A percentile compares a stretch with the other conserved stretches of the same genome.
Evolutionary conservation across 1,140 invertebrate species (phyloP).

Genomic region (Anoplophora glabripennis): DNA sequence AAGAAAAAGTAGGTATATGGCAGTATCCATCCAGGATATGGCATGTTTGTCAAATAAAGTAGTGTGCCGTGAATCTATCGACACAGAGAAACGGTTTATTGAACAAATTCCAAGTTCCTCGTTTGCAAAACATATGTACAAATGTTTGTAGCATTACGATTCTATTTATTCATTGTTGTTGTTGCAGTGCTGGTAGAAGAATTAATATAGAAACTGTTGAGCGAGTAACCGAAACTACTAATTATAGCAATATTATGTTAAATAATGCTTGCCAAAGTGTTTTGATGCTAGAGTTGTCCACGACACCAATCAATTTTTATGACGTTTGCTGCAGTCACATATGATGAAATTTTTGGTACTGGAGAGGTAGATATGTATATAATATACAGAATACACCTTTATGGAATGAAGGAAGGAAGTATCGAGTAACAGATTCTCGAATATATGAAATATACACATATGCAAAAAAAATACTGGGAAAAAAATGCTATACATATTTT

Average conservation of each 20-base stretch:
- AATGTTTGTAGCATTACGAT: neutral
- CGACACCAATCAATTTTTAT: neutral
- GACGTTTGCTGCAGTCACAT: neutral
- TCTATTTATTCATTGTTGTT: neutral
- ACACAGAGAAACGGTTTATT: no score
- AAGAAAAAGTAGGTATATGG: no score
- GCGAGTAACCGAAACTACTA: neutral
- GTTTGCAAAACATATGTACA: neutral
- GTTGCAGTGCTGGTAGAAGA: neutral
- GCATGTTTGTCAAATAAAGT: neutral
- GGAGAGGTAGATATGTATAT: neutral
- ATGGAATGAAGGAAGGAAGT: conserved; percentile 4
- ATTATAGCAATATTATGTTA: neutral
- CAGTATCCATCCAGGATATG: no score
- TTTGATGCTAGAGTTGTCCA: no score
- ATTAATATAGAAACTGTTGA: neutral
- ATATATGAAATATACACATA: neutral
- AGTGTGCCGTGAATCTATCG: neutral
- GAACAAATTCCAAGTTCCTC: neutral
- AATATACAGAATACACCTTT: neutral
- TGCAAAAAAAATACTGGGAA: neutral
- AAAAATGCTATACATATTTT: neutral
- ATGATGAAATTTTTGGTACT: neutral
- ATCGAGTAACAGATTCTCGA: conserved; percentile 4
- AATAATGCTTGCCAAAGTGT: neutral